These are phyloP conservation scores for Epinephelus malabaricus DNA, from an alignment of 2,797 vertebrate genomes.

Conservation along the genomic window DNA sequence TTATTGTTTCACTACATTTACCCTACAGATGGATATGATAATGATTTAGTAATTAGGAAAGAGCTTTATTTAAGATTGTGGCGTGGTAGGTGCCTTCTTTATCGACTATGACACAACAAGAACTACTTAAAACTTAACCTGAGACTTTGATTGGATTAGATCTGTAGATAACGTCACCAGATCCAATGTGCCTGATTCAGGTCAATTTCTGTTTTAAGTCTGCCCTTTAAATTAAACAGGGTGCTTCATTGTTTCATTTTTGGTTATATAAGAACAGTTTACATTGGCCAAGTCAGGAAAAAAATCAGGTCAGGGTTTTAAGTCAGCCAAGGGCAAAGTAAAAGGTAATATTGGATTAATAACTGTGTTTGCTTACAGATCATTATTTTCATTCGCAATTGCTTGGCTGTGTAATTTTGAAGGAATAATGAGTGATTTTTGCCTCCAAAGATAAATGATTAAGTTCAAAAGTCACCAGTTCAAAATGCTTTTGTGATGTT, in stretches of 20 bases:
- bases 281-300: not conserved
- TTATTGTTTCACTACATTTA: not conserved
- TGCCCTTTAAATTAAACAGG: not conserved
- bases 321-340: not conserved
- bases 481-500: not conserved
- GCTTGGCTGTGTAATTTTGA: conserved; percentile 4
- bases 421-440: not conserved
- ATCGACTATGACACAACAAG: not conserved
- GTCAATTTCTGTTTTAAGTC: conserved; percentile 23
- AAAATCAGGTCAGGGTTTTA: not conserved
- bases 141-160: conserved; percentile 22
- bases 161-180: conserved; percentile 4
- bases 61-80: not conserved
- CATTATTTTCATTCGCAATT: not conserved
- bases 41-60: not conserved
- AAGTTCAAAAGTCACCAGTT: not conserved
- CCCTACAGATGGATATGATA: not conserved
- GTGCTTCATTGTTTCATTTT: not conserved
- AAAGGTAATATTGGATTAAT: not conserved
- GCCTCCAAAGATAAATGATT: not conserved
- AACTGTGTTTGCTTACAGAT: not conserved
- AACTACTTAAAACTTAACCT: not conserved
- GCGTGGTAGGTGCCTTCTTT: not conserved
- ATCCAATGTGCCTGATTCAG: not conserved
- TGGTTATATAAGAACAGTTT: not conserved